Evolutionary conservation across 2,113 vertebrate genomes (phyloP), one percentile per base, ranked within the genome.

Genomic region (Oreochromis tanganicae): DNA sequence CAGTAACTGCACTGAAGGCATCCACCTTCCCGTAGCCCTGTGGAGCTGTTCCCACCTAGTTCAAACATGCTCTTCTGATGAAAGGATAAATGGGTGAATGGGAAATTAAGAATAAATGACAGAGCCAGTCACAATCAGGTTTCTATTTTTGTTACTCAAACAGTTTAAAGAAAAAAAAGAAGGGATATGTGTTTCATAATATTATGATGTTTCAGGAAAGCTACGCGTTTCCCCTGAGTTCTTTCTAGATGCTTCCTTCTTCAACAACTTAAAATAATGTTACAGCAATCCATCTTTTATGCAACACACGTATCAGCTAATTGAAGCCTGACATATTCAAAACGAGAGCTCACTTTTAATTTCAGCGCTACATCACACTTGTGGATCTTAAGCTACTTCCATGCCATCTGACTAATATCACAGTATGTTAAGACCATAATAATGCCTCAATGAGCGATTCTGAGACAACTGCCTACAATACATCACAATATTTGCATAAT

Each of bases 171-270:
- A 48, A 75, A 73, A 73, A 41, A 3, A 75, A 75, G 5, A 68
- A 46, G 13, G 9, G 14, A 7, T 43, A 3, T 43, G 7, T 0
- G 0, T 71, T 71, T 3, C 24, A 41, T 29, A 46, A 2, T 29
- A 3, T 75, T 19, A 75, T 50, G 16, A 0, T 29, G 43, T 29
- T 75, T 75, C 68, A 75, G 68, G 68, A 75, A 75, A 0, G 9
- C 1, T 46, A 2, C 0, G 1, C 0, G 41, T 19, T 19, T 54
- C 24, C 32, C 1, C 2, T 0, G 4, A 78, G 73, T 5, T 78
- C 71, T 50, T 75, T 75, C 16, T 75, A 50, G 24, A 17, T 19
- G 16, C 16, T 75, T 75, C 27, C 17, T 13, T n/a, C 17, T 78
- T 19, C 46, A 32, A 52, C 4, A 7, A 52, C 46, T 78, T 29